Conservation (phyloP, 2,797 vertebrate genomes). For the Tenualosa ilisha region DNA sequence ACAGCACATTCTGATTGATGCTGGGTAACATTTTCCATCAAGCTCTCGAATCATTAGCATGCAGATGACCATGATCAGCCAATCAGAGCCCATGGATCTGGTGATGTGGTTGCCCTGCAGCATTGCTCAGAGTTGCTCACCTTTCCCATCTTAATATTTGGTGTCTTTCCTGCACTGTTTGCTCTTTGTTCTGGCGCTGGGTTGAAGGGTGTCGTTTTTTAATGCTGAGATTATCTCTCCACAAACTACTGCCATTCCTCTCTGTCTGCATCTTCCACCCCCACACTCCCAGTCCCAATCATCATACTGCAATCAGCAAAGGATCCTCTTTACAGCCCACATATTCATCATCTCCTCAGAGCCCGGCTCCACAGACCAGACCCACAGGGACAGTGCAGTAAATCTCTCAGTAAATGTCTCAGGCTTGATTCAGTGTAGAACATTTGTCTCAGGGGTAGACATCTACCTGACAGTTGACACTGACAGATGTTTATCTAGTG, state of each 20-base stretch:
- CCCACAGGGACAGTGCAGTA: neutral
- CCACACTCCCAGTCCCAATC: neutral
- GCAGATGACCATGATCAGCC: too few relatives aligned
- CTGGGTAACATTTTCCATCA: too few relatives aligned
- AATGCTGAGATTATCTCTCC: neutral
- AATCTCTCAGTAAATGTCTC: neutral
- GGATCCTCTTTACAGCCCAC: neutral
- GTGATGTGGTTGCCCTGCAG: too few relatives aligned
- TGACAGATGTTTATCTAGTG: neutral
- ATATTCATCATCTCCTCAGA: neutral
- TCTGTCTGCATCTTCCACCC: neutral
- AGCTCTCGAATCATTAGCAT: too few relatives aligned
- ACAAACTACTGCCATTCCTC: slow-evolving; percentile 2
- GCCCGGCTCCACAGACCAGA: neutral
- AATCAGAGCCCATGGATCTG: too few relatives aligned
- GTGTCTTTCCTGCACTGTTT: neutral
- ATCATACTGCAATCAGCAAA: neutral
- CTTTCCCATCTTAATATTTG: neutral
- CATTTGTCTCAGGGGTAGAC: neutral
- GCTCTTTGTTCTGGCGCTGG: neutral
- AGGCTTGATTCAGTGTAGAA: neutral
- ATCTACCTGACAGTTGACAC: neutral
- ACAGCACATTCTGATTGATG: too few relatives aligned
- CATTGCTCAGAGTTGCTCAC: neutral
- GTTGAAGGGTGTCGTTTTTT: neutral